Conservation (phyloP, 1,140 invertebrate genomes). For the Drosophila serrata region DNA sequence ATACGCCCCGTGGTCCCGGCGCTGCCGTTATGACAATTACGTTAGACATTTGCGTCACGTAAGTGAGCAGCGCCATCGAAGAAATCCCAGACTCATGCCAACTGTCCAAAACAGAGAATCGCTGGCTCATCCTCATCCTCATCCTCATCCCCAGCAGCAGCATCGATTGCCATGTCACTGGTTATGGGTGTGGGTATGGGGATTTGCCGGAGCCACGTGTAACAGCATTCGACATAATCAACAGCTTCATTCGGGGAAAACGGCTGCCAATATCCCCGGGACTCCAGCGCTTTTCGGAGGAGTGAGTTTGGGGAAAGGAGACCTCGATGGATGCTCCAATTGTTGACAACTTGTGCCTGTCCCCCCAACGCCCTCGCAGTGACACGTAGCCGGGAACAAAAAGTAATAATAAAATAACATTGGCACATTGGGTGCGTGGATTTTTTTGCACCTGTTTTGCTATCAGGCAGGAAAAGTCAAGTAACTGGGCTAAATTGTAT, state of each 20-base stretch:
- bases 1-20: conserved; percentile 37
- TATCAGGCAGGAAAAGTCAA: conserved; percentile 2
- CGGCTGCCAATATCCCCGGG: conserved; percentile 40
- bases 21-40: conserved; percentile 72
- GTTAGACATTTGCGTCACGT: conserved; percentile 76
- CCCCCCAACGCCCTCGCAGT: not conserved
- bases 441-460: conserved; percentile 43
- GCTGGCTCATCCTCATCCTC: conserved; percentile 65
- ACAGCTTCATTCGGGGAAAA: conserved; percentile 71
- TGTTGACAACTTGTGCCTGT: conserved; percentile 74
- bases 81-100: conserved; percentile 67
- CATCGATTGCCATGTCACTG: conserved; percentile 63
- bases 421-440: conserved; percentile 41
- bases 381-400: conserved; percentile 28
- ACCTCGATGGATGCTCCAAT: conserved; percentile 45
- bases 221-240: conserved; percentile 58
- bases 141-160: conserved; percentile 25
- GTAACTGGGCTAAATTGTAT: not conserved
- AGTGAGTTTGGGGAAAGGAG: not conserved
- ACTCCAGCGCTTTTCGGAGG: not conserved
- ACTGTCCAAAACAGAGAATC: conserved; percentile 43
- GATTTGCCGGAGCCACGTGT: conserved; percentile 54
- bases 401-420: conserved; percentile 72
- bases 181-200: conserved; percentile 1
- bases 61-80: conserved; percentile 37